Conservation (phyloP, 2,113 vertebrate genomes). For the Kobus ellipsiprymnus region DNA sequence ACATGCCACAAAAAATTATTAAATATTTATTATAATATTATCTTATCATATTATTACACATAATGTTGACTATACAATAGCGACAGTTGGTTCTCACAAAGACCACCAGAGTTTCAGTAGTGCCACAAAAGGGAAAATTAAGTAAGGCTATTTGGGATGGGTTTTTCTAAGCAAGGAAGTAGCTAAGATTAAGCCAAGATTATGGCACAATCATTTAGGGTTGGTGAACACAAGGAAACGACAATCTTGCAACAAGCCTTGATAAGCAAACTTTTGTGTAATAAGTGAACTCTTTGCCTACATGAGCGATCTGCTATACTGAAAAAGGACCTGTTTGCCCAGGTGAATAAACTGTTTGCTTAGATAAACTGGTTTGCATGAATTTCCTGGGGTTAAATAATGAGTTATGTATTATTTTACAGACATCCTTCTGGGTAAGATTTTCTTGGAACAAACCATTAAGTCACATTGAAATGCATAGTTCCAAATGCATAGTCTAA, state of each 20-base stretch:
- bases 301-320: not conserved
- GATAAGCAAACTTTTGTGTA: not conserved
- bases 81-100: not conserved
- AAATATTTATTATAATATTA: not conserved
- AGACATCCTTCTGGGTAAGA: not conserved
- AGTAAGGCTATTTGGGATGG: not conserved
- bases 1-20: not conserved
- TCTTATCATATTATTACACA: not conserved
- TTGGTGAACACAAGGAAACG: not conserved
- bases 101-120: not conserved
- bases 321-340: not conserved
- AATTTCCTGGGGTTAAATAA: not conserved
- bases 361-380: not conserved
- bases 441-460: not conserved
- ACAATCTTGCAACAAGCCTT: not conserved
- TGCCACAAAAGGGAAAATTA: not conserved
- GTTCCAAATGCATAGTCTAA: not conserved
- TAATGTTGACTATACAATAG: not conserved
- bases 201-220: not conserved
- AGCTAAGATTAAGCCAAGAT: not conserved
- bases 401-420: not conserved
- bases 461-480: not conserved
- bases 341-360: not conserved
- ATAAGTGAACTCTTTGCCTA: not conserved
- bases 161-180: not conserved